Evolutionary conservation across 2,797 vertebrate genomes (phyloP), one percentile per base, ranked within the genome.

Genomic region (Megalops cyprinoides): DNA sequence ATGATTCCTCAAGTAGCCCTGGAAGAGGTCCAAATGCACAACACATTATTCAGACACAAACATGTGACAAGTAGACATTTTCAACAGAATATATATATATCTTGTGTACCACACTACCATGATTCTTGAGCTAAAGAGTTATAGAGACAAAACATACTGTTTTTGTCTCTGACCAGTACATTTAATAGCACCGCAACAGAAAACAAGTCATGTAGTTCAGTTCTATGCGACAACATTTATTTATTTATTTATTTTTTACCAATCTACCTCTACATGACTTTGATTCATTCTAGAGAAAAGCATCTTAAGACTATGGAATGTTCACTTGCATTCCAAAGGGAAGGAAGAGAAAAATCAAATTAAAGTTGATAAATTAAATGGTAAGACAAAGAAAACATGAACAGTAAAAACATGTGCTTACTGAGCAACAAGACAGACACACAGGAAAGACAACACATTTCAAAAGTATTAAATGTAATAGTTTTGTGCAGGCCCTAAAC

Each of bases 291-390:
- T 37, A 37, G 39, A 37, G 18, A 44, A 44, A 44, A 67, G 48
- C 25, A 79, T 87, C 87, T 85, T 88, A 88, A 90, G 83, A 34
- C 85, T 87, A 90, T 12, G 49, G 31, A 76, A 83, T 86, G 90
- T 94, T 93, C 92, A 89, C 39, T 15, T 28, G 48, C 25, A 67
- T 37, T 77, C 78, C n/a, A n/a, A n/a, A n/a, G n/a, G n/a, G n/a
- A n/a, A n/a, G n/a, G n/a, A n/a, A n/a, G n/a, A n/a, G n/a, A 67
- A 39, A 67, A 39, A 53, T 77, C 23, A 76, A n/a, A 73, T 75
- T 76, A 77, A 56, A 12, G 55, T 2, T 58, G 39, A 4, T 80
- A 86, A 86, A 84, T 73, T 28, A 74, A 81, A 82, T 85, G 90
- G 87, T 94, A 89, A 87, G 84, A 84, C 84, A 82, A 85, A 82